phyloP scores from a whole-genome alignment of 2,888 invertebrate species.

The Heteromurus nitidus region DNA sequence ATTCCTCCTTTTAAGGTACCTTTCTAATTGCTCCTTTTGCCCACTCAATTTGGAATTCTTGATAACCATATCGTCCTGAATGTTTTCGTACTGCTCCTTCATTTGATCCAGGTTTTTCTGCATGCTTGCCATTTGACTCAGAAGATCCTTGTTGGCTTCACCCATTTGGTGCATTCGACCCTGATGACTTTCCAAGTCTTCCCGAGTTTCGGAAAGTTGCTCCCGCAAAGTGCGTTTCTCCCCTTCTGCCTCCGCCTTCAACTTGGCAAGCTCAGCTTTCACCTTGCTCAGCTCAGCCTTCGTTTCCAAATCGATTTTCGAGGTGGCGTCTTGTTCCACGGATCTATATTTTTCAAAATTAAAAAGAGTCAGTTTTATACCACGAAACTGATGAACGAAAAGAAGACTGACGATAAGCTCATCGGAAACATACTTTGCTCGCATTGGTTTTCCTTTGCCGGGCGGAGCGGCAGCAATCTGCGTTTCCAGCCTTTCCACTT shows the following conservation, averaged over 20 bases:
- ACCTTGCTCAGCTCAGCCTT: conserved; percentile 71
- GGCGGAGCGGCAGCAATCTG: conserved; percentile 78
- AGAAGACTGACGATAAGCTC: neutral
- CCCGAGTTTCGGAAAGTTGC: conserved; percentile 81
- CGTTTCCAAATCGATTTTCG: conserved; percentile 68
- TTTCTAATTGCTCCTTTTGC: conserved; percentile 87
- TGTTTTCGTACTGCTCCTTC: conserved; percentile 86
- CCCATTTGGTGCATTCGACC: conserved; percentile 66
- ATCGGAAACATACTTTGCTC: conserved; percentile 77
- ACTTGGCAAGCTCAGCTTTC: conserved; percentile 70
- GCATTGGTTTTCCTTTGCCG: conserved; percentile 40
- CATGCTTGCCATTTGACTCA: conserved; percentile 69
- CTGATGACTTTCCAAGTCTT: conserved; percentile 83
- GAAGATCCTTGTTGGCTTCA: conserved; percentile 70
- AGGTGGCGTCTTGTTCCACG: conserved; percentile 60
- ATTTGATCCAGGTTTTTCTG: conserved; percentile 75
- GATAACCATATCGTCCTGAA: conserved; percentile 89
- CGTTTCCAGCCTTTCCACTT: conserved; percentile 84
- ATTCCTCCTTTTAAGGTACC: conserved; percentile 76
- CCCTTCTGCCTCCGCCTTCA: conserved; percentile 68
- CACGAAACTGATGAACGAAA: neutral
- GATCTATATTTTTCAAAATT: conserved; percentile 56
- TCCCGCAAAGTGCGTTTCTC: conserved; percentile 80
- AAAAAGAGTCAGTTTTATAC: no score
- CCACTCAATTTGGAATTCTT: conserved; percentile 88